Evolutionary conservation across 2,113 vertebrate species (phyloP), one percentile per base, ranked within the genome.

Genomic region (Hippocampus mohnikei): DNA sequence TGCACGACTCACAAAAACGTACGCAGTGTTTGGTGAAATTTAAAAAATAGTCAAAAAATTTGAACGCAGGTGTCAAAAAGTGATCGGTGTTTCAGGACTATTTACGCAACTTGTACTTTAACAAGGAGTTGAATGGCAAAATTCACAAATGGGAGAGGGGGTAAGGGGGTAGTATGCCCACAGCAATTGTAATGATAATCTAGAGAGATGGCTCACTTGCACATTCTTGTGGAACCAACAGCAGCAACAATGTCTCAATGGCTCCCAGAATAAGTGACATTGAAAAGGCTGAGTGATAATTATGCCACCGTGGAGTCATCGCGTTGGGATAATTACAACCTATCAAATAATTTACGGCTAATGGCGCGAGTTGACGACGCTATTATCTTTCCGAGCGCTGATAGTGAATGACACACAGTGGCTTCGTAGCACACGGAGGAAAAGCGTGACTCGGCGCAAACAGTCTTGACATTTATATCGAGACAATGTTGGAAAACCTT

Each of bases 211-310:
- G 27, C 29, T 61, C 59, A 33, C 37, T 61, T 61, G 29, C 29
- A 15, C 29, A 6, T 33, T 61, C 37, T 37, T 61, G 53, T 63
- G 58, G 8, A 41, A 55, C 11, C 44, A n/a, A 67, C 15, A 64
- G 44, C 58, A 56, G 23, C 40, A 56, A 33, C 2, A 0, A 20
- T 15, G 20, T 42, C 50, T 25, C 12, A 33, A 53, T 27, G 41
- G 10, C 8, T 29, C 21, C 16, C 56, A 25, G 33, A 62, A 41
- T 40, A 5, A 41, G 59, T 37, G 29, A 61, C 29, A 61, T 21
- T 61, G 59, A 61, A 61, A 61, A 61, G 59, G 27, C 59, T 33
- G 59, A 61, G 29, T 61, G 59, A 21, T 33, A 61, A 37, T 40
- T 37, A 40, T 37, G 59, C 16, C 59, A 61, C 59, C 33, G 10